These are phyloP conservation scores for Hybognathus amarus DNA, from an alignment of 2,797 vertebrate species.

Conservation along the genomic window DNA sequence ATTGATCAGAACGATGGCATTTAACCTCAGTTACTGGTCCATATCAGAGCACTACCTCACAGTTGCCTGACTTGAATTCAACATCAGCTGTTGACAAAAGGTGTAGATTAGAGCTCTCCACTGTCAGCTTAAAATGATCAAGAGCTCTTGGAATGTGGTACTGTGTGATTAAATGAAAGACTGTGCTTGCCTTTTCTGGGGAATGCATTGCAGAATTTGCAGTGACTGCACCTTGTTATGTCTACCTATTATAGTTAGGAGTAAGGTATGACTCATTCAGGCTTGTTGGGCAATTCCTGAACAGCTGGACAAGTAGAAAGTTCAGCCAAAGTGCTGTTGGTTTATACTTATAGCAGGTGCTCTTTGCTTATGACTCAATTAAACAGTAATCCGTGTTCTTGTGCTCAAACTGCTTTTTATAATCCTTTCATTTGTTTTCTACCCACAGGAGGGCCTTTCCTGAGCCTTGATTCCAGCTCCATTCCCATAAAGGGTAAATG, in stretches of 20 bases:
- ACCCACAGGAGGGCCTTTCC: slow-evolving; percentile 40
- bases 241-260: neutral
- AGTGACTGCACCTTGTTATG: neutral
- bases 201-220: neutral
- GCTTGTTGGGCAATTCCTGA: slow-evolving; percentile 11
- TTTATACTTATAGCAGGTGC: slow-evolving; percentile 23
- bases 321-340: slow-evolving; percentile 17
- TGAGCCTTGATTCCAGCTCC: slow-evolving; percentile 50
- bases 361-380: slow-evolving; percentile 27
- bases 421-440: slow-evolving; percentile 43
- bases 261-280: neutral
- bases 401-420: slow-evolving; percentile 20
- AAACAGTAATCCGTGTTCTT: slow-evolving; percentile 17
- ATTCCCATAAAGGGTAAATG: slow-evolving; percentile 27
- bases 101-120: slow-evolving; percentile 39
- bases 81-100: slow-evolving; percentile 54
- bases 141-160: slow-evolving; percentile 9
- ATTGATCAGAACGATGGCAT: slow-evolving; percentile 10
- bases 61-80: slow-evolving; percentile 29
- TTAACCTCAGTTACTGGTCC: neutral
- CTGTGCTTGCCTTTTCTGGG: neutral
- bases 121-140: slow-evolving; percentile 41
- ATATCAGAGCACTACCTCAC: neutral
- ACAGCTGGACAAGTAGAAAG: slow-evolving; percentile 10
- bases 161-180: slow-evolving; percentile 17